A percentile compares a stretch with the other conserved stretches of the same genome.
phyloP scores from a whole-genome alignment of 2,113 vertebrate genomes.

The Zapus hudsonius region DNA sequence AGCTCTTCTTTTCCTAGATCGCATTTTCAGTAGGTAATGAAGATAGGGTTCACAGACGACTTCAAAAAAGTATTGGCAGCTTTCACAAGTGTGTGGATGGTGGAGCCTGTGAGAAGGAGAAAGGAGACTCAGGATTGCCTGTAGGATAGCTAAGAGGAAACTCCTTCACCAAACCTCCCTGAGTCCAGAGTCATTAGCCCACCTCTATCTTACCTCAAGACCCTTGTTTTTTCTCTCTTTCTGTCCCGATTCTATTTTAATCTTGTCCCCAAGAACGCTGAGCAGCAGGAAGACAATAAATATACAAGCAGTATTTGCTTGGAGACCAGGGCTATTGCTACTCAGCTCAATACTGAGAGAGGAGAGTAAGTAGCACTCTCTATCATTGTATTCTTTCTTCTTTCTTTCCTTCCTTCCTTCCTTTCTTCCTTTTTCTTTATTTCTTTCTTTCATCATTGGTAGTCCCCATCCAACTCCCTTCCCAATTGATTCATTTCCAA shows the following conservation, averaged over 20 bases:
- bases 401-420: no score
- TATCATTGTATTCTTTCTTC: no score
- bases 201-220: neutral
- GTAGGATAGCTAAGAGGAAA: neutral
- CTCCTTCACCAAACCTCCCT: neutral
- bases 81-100: neutral
- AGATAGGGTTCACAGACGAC: conserved; percentile 9
- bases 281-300: neutral
- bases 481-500: neutral
- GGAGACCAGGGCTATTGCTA: neutral
- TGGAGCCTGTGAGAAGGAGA: neutral
- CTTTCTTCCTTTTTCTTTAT: no score
- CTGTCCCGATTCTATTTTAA: neutral
- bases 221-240: neutral
- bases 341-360: neutral
- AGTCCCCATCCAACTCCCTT: neutral
- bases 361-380: neutral
- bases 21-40: conserved; percentile 17
- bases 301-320: neutral
- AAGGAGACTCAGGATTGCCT: neutral
- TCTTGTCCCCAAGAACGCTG: neutral
- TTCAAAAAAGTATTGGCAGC: conserved; percentile 51
- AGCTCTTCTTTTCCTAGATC: neutral
- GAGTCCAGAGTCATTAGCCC: neutral
- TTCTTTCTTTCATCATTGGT: neutral